These are phyloP conservation scores for Arrhopalites spinosus DNA, from an alignment of 2,888 invertebrate species.

Conservation along the genomic window DNA sequence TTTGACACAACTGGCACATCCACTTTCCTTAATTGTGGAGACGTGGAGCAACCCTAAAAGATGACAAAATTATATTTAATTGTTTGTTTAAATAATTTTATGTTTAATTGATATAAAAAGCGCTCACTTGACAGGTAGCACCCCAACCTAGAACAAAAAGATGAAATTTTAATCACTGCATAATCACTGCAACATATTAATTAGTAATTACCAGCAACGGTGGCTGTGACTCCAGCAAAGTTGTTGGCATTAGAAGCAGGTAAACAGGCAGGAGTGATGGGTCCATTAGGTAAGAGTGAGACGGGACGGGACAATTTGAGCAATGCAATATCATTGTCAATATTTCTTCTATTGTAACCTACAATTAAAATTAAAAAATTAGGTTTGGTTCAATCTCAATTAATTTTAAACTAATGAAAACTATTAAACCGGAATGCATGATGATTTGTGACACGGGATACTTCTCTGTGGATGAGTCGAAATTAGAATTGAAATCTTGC, in stretches of 20 bases:
- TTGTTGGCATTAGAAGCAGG: slow-evolving; percentile 32
- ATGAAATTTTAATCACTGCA: too few species aligned
- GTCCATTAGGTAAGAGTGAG: slow-evolving; percentile 17
- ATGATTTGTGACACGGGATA: slow-evolving; percentile 19
- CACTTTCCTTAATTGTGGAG: slow-evolving; percentile 33
- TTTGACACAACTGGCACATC: slow-evolving; percentile 46
- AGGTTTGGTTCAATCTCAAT: background rate
- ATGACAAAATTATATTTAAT: too few species aligned
- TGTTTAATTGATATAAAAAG: too few species aligned
- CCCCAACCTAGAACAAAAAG: slow-evolving; percentile 41
- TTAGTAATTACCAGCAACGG: slow-evolving; percentile 43
- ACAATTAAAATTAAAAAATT: background rate
- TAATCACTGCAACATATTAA: too few species aligned
- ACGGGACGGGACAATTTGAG: slow-evolving; percentile 27
- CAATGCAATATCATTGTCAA: slow-evolving; percentile 41
- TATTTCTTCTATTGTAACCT: slow-evolving; percentile 33
- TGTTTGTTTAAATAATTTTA: too few species aligned
- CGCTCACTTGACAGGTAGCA: slow-evolving; percentile 32
- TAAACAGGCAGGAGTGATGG: slow-evolving; percentile 32
- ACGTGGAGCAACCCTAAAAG: background rate
- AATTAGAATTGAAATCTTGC: background rate
- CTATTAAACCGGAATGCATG: slow-evolving; percentile 36
- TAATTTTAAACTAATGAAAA: background rate
- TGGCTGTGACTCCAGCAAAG: slow-evolving; percentile 33
- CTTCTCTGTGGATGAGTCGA: background rate